Percentiles rank a stretch among this genome's conserved stretches.
These are phyloP conservation scores for Psilanteris sp. DNA, from an alignment of 1,140 invertebrate species.

Conservation along the genomic window DNA sequence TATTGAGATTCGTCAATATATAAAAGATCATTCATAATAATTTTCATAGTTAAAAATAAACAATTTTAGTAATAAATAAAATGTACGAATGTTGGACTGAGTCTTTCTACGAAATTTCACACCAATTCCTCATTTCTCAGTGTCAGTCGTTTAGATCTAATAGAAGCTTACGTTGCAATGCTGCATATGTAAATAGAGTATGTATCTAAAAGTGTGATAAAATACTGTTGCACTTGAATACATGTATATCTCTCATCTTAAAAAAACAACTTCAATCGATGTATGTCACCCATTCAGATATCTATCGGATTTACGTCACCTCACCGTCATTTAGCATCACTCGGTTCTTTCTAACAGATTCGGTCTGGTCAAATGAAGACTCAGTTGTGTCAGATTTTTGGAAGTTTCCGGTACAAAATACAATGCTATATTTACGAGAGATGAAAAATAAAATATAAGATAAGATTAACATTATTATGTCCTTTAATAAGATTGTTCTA, in stretches of 20 bases:
- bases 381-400: slow-evolving; percentile 4
- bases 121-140: slow-evolving; percentile 32
- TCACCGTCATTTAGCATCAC: slow-evolving; percentile 24
- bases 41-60: slow-evolving; percentile 17
- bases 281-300: slow-evolving; percentile 32
- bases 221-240: slow-evolving; percentile 5
- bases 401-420: too few relatives aligned
- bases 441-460: too few relatives aligned
- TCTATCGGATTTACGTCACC: slow-evolving; percentile 53
- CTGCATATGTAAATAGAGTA: slow-evolving; percentile 38
- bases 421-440: too few relatives aligned
- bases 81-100: neutral
- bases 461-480: too few relatives aligned
- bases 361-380: slow-evolving; percentile 7
- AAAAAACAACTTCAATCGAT: slow-evolving; percentile 22
- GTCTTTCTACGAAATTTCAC: slow-evolving; percentile 3
- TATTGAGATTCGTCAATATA: neutral
- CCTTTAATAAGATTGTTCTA: too few relatives aligned
- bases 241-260: neutral
- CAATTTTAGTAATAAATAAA: slow-evolving; percentile 17
- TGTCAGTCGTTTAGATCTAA: slow-evolving; percentile 22
- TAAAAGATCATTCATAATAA: slow-evolving; percentile 15
- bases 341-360: slow-evolving; percentile 8
- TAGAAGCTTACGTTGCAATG: slow-evolving; percentile 15
- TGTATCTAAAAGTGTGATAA: slow-evolving; percentile 30